A percentile compares a stretch with the other conserved stretches of the same genome.
These are phyloP conservation scores for Oreonectes daqikongensis DNA, from an alignment of 2,797 vertebrate genomes.

Conservation along the genomic window DNA sequence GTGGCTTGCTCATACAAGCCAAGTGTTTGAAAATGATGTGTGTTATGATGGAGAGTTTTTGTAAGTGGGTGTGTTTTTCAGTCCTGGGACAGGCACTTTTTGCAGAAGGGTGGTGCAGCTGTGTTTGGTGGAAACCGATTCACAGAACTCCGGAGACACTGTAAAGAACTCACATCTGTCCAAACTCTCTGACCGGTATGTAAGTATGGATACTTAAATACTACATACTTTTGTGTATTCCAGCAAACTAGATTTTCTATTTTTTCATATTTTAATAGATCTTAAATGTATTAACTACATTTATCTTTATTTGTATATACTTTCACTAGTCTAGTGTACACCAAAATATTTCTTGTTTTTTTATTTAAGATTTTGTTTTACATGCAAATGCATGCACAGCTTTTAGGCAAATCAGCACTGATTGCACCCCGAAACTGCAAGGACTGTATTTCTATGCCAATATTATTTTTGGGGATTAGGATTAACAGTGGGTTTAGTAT, in stretches of 20 bases:
- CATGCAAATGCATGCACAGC: not conserved
- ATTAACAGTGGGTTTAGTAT: constrained; percentile 16
- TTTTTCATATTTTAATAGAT: too few relatives aligned
- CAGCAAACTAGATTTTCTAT: not conserved
- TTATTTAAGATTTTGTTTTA: not conserved
- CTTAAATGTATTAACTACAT: not conserved
- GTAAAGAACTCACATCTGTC: constrained; percentile 18
- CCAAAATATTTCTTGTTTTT: not conserved
- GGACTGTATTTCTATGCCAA: constrained; percentile 1
- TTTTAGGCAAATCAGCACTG: constrained; percentile 2
- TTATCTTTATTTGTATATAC: not conserved
- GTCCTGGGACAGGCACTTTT: constrained; percentile 28
- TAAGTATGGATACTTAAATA: constrained; percentile 2
- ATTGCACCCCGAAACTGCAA: constrained; percentile 6
- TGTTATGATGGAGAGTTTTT: constrained; percentile 17
- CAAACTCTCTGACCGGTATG: constrained; percentile 41
- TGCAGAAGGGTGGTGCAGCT: constrained; percentile 1
- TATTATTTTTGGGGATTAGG: constrained; percentile 21
- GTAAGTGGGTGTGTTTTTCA: constrained; percentile 46
- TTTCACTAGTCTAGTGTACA: too few relatives aligned
- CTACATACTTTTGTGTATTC: not conserved
- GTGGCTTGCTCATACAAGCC: constrained; percentile 40
- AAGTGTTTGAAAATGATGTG: constrained; percentile 37
- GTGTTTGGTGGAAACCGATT: constrained; percentile 20
- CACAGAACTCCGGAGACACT: constrained; percentile 32